Evolutionary conservation across 1,140 invertebrate genomes (phyloP), one percentile per base, ranked within the genome.

Genomic region (Colletes gigas): DNA sequence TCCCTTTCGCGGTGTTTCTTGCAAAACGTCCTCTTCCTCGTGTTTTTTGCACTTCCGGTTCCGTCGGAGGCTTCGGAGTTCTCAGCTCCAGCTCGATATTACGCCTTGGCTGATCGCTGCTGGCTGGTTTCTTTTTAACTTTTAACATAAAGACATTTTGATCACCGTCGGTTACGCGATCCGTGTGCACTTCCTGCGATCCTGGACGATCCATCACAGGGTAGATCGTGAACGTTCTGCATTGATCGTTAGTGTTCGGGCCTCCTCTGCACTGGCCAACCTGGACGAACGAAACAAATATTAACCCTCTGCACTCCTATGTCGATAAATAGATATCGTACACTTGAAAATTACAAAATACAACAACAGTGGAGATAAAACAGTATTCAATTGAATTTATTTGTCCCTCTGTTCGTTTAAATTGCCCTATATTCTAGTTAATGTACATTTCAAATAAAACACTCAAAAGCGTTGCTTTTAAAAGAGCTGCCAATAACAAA

Each of bases 81-180:
- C 86, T 88, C 44, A 93, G 62, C 67, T 93, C 92, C 6, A 93
- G 63, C 65, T 93, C 93, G 17, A 93, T 54, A 44, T 93, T 91
- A 44, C 83, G 86, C 17, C 86, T 85, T 63, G 84, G 89, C 30
- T 84, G 59, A 3, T 86, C 87, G 1, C 57, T 30, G 0, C 17
- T 41, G 9, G 88, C 79, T 0, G 81, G 70, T 44, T 90, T 90
- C 69, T 92, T 93, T 60, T 92, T 92, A 50, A 93, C 84, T 5
- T 78, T 88, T 14, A 93, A 59, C 67, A 92, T 72, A 72, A 91
- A 93, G 47, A 93, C 85, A 39, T 92, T 83, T 12, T 92, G 82
- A 78, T 91, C 79, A 1, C 85, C 88, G 0, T 90, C 89, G 1
- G 78, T 89, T 15, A 90, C 83, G 47, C 88, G 89, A 84, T 92